Base-by-base conservation (phyloP, 2,888 invertebrate species). In the Amphiduros pacificus region DNA sequence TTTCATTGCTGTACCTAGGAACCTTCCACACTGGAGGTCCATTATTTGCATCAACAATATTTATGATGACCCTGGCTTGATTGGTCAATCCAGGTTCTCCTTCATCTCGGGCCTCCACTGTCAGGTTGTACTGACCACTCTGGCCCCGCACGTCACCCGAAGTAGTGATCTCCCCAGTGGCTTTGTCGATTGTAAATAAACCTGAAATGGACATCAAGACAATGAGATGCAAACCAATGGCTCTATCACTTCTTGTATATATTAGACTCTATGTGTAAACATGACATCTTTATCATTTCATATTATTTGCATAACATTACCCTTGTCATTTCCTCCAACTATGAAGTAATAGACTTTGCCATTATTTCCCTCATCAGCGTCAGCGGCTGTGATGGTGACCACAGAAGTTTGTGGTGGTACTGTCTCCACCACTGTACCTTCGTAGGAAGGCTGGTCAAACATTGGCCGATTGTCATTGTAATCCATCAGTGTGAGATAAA, bases 371-470 rank as follows among this genome's bases (percentile, higher is more conserved):
- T 89, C 88, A 74, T 96, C 95, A 26, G 86, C 86, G 74, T 94
- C 94, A 20, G 88, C 88, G 0, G 94, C 94, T 65, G 89, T 86
- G 0, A 95, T 81, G 71, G 92, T 91, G 14, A 94, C 80, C 55
- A 95, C 88, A 0, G 91, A 90, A 0, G 93, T 92, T 76, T 89
- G 88, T 22, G 91, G 82, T 14, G 90, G 88, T 22, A 82, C 78
- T 79, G 92, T 93, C 80, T 94, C 94, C 0, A 91, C 90, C 17
- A 94, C 90, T 0, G 89, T 90, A 1, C 90, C 89, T 71, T 88
- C 88, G 81, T 93, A 94, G 9, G 87, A 87, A 52, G 88, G 87
- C 71, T 90, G 89, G 0, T 87, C 88, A 81, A 96, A 95, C 50
- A 88, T 84, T 0, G 95, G 95, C 0, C 89, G 31, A 29, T 63